Evolutionary conservation across 2,113 vertebrate genomes (phyloP).

Genomic region (Thryonomys swinderianus): DNA sequence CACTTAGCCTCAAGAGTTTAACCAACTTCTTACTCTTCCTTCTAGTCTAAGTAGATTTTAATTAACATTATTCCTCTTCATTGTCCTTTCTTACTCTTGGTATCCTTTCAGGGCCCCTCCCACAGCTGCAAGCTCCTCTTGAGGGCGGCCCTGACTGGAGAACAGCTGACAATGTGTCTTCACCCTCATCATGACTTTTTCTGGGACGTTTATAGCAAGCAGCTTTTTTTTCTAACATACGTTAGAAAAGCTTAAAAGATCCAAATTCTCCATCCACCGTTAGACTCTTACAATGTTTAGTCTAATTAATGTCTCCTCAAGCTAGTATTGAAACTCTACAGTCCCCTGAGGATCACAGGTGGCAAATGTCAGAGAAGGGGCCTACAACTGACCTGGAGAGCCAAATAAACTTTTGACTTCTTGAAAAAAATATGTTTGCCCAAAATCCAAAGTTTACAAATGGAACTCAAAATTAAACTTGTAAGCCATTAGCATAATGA

Average conservation of each 20-base stretch:
- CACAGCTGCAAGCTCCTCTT: not conserved
- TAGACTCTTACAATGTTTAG: not conserved
- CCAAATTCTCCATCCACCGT: not conserved
- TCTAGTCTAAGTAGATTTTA: slow-evolving; percentile 4
- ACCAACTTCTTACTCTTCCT: slow-evolving; percentile 59
- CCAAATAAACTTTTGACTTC: not conserved
- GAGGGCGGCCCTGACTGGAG: not conserved
- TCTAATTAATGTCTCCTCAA: slow-evolving; percentile 19
- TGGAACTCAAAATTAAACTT: slow-evolving; percentile 23
- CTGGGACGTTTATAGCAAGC: not conserved
- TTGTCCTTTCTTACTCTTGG: not conserved
- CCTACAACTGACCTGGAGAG: not conserved
- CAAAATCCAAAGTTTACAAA: not conserved
- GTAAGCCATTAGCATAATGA: not conserved
- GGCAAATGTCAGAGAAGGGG: not conserved
- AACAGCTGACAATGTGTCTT: not conserved
- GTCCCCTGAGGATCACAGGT: not conserved
- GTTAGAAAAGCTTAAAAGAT: not conserved
- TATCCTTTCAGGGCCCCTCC: not conserved
- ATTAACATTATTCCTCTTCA: slow-evolving; percentile 42
- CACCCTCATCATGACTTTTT: not conserved
- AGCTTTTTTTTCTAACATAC: not conserved
- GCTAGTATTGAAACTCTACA: slow-evolving; percentile 6
- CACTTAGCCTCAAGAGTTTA: not conserved
- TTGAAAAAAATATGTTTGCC: not conserved